Evolutionary conservation across 2,888 invertebrate species (phyloP).

Genomic region (Noctua comes): DNA sequence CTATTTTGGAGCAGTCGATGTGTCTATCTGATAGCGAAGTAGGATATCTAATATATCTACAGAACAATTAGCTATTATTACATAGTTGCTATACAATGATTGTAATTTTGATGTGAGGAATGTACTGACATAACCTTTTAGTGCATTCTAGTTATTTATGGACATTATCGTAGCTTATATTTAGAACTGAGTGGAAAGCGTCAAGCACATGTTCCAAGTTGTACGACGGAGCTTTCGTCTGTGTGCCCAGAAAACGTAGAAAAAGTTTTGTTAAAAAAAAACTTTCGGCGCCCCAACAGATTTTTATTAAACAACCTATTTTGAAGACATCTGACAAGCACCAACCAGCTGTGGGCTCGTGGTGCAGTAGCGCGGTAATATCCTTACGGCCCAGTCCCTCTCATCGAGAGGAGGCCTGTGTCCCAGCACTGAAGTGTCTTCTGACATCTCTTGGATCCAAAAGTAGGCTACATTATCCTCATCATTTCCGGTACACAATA

Average conservation of each 20-base stretch:
- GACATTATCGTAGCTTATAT: slow-evolving; percentile 38
- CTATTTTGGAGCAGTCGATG: slow-evolving; percentile 15
- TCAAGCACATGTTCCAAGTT: slow-evolving; percentile 8
- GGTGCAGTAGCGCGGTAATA: background rate
- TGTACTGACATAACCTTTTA: slow-evolving; percentile 26
- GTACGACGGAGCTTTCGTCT: slow-evolving; percentile 3
- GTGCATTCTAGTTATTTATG: slow-evolving; percentile 42
- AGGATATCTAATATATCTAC: slow-evolving; percentile 2
- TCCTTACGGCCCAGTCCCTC: background rate
- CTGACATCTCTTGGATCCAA: background rate
- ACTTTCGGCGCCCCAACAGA: too few relatives aligned
- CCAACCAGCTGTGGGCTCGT: background rate
- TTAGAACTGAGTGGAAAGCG: slow-evolving; percentile 42
- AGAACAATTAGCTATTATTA: slow-evolving; percentile 20
- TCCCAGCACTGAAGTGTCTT: background rate
- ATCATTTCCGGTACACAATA: background rate
- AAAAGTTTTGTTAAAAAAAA: too few relatives aligned
- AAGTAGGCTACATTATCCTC: background rate
- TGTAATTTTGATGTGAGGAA: slow-evolving; percentile 21
- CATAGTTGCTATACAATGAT: slow-evolving; percentile 5
- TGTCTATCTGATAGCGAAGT: slow-evolving; percentile 19
- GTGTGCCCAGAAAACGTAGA: background rate
- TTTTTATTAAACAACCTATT: background rate
- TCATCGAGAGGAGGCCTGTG: background rate
- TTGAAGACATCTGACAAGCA: background rate